Conservation (phyloP, 1,140 invertebrate species). For the Trinorchestia longiramus region DNA sequence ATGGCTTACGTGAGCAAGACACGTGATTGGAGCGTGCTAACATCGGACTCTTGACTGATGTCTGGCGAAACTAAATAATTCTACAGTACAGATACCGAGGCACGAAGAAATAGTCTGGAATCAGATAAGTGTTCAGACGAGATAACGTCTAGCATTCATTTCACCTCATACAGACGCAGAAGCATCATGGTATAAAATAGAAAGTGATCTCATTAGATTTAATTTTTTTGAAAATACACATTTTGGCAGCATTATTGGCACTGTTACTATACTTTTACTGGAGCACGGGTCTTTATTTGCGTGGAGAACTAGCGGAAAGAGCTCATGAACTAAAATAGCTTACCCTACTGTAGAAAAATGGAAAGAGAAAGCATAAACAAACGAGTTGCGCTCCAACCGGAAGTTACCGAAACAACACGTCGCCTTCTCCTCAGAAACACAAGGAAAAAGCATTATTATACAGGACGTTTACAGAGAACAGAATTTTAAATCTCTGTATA, state of each 20-base stretch:
- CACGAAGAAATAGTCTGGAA: background rate
- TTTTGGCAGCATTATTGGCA: background rate
- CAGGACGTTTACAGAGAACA: no score
- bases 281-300: background rate
- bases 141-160: background rate
- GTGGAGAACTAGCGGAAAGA: no score
- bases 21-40: background rate
- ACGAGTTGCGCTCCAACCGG: no score
- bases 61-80: background rate
- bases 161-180: background rate
- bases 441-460: no score
- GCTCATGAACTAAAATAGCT: no score
- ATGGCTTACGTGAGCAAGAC: background rate
- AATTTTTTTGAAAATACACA: background rate
- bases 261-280: background rate
- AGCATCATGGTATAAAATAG: background rate
- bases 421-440: no score
- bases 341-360: no score
- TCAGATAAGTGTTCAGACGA: background rate
- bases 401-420: no score
- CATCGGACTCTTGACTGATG: background rate
- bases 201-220: background rate
- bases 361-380: no score
- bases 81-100: background rate
- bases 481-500: no score